Base-by-base conservation (phyloP, 2,888 invertebrate genomes). In the Lasioglossum leucozonium region DNA sequence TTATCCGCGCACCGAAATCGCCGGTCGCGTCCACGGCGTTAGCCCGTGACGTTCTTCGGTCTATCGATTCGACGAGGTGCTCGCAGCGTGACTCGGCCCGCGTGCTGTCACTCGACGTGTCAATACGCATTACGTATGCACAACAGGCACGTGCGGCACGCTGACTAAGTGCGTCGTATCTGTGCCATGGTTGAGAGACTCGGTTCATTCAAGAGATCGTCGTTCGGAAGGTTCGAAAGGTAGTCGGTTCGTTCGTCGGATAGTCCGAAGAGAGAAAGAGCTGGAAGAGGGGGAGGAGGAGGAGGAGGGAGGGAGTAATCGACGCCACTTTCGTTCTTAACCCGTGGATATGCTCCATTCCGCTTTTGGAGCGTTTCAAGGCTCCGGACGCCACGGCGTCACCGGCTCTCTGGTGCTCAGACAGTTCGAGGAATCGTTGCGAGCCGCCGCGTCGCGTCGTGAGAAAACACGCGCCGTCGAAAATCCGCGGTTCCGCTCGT, bases 51-150 rank as follows among this genome's bases (percentile, higher is more conserved):
- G 58, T 71, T 65, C 69, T 22, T 26, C 71, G 67, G 78, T 13
- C 69, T 81, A 86, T 85, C 86, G 81, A 86, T 86, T 76, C 42
- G 86, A 65, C 81, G 79, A 47, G 86, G 34, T 77, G 51, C n/a
- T 72, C 47, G 65, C 78, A 55, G 79, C 88, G 81, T 83, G 82
- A 79, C 79, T 85, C 37, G 80, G 71, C 18, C 82, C 82, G 82
- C 83, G 83, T 83, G 87, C 84, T 87, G 87, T 88, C 89, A 85
- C 80, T 81, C 85, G 73, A 69, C 81, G 83, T 86, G 84, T 88
- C 84, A 83, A 91, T 88, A 83, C 82, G 82, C 77, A 89, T 90
- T 90, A 90, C 88, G 89, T 91, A 91, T 91, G 91, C 90, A 88
- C 84, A 77, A 84, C 84, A 86, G 86, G 91, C 90, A 90, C 90